Percentiles rank a stretch among this genome's conserved stretches.
Conservation (phyloP, 35 echinoderm and acorn worm species). For the Ptychodera flava region DNA sequence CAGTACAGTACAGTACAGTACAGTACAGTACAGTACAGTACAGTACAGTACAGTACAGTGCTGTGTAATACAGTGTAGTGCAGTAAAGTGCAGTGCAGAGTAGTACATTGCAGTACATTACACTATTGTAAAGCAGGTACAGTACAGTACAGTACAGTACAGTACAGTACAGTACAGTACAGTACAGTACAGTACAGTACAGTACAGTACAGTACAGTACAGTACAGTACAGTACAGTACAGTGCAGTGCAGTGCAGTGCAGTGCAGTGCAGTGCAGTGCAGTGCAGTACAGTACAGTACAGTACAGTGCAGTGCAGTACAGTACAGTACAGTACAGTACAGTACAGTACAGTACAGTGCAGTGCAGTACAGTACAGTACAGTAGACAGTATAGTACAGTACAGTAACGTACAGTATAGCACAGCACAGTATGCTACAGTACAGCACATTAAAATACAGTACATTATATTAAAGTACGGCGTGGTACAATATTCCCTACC, state of each 20-base stretch:
- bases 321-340: slow-evolving; percentile 36
- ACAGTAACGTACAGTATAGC: slow-evolving; percentile 21
- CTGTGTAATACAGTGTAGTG: too few species aligned
- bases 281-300: slow-evolving; percentile 16
- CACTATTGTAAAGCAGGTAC: too few species aligned
- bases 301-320: slow-evolving; percentile 38
- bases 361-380: slow-evolving; percentile 27
- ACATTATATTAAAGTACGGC: too few species aligned
- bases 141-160: slow-evolving; percentile 22
- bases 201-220: slow-evolving; percentile 35
- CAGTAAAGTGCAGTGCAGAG: too few species aligned
- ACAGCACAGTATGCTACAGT: too few species aligned
- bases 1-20: slow-evolving; percentile 33
- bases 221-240: slow-evolving; percentile 30
- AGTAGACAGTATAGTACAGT: slow-evolving; percentile 24
- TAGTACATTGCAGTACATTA: too few species aligned
- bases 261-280: slow-evolving; percentile 19
- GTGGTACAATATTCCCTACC: too few species aligned
- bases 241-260: slow-evolving; percentile 21
- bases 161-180: slow-evolving; percentile 36
- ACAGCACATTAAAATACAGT: too few species aligned
- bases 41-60: slow-evolving; percentile 22
- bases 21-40: slow-evolving; percentile 29
- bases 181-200: slow-evolving; percentile 39
- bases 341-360: slow-evolving; percentile 30